Evolutionary conservation across 2,888 invertebrate genomes (phyloP), one percentile per base, ranked within the genome.

Genomic region (Nycteola revayana): DNA sequence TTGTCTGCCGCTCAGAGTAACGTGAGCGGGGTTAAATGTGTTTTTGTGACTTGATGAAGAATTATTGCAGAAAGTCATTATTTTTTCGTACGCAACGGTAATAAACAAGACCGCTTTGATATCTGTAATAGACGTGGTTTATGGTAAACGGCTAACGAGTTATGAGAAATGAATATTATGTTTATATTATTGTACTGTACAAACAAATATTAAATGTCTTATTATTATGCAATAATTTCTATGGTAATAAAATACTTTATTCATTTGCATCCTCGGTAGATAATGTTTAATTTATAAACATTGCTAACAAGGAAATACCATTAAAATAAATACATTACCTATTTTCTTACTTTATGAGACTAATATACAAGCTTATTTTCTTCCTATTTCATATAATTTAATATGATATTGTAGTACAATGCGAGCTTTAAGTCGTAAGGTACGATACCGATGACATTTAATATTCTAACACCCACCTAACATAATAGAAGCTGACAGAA

Each of bases 1-100:
- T 42, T 45, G 44, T 48, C 32, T 44, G 51, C 49, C 55, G 49
- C 54, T 39, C 14, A 46, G 54, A 51, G 42, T 38, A 56, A 55
- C 54, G 55, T 59, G 48, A 52, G 49, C 47, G 29, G 52, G 32
- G 49, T 56, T 51, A 40, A 56, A 56, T 32, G 37, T 34, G 29
- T 43, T 32, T 49, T 48, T 34, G 41, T 31, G 23, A 11, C 29
- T 34, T 41, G 32, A 49, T 43, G 38, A 45, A 35, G 28, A 47
- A 43, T 45, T 8, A 49, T 38, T 31, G 28, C 42, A 34, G 39
- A 39, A 37, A 32, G 29, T 36, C 29, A 39, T 48, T 57, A 44
- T 33, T 34, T 30, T 26, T 14, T 14, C 14, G 14, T 2, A 3
- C 14, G 5, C 5, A 14, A 14, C 14, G 14, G 14, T 14, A 14